Evolutionary conservation across 2,797 vertebrate species (phyloP).

Genomic region (Parauchenoglanis punctatus): DNA sequence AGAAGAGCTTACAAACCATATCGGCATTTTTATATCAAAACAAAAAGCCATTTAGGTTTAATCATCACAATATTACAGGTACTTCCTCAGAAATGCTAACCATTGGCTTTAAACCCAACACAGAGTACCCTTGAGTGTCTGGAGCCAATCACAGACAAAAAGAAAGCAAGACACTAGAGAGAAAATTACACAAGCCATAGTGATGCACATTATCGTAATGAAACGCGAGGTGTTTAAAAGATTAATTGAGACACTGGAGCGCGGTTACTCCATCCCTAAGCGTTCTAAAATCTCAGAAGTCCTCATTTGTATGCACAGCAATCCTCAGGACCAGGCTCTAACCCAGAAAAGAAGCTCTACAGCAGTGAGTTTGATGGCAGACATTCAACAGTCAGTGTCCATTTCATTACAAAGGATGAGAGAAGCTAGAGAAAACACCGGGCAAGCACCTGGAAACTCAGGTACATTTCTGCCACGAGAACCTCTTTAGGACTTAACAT

Average conservation of each 20-base stretch:
- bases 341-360: constrained; percentile 16
- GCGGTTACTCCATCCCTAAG: not conserved
- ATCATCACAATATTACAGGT: not conserved
- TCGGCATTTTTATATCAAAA: not conserved
- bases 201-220: constrained; percentile 22
- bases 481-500: not conserved
- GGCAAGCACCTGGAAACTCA: not conserved
- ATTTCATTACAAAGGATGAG: not conserved
- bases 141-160: constrained; percentile 4
- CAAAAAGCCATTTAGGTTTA: not conserved
- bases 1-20: not conserved
- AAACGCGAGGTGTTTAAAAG: not conserved
- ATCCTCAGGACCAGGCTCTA: constrained; percentile 15
- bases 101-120: not conserved
- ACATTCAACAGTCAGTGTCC: not conserved
- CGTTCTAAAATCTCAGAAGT: not conserved
- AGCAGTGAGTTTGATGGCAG: not conserved
- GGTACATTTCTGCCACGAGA: not conserved
- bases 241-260: constrained; percentile 15
- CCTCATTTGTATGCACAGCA: constrained; percentile 28
- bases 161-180: not conserved
- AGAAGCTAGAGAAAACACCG: not conserved
- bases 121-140: not conserved
- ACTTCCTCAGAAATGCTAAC: not conserved
- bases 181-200: constrained; percentile 10